phyloP scores from a whole-genome alignment of 64 coral and sea anemone genomes.

The Montipora sp. region DNA sequence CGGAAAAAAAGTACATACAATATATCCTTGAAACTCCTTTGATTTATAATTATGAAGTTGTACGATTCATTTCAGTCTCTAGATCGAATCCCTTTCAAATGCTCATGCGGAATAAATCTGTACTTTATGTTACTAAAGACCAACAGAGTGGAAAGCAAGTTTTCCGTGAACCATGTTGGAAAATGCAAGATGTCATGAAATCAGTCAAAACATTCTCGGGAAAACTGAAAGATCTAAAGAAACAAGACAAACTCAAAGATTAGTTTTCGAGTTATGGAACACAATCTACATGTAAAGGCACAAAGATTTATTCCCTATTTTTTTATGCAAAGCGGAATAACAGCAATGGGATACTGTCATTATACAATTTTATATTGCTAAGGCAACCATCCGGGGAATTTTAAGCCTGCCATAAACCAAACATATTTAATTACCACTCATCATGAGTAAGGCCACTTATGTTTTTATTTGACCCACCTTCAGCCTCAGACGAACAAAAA shows the following conservation, averaged over 20 bases:
- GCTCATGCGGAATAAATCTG: not conserved
- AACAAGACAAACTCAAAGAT: not conserved
- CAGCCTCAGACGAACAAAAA: too few species aligned
- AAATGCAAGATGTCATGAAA: not conserved
- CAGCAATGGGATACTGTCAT: too few species aligned
- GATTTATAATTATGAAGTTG: not conserved
- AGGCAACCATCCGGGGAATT: too few species aligned
- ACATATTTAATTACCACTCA: not conserved
- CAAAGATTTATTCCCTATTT: too few species aligned
- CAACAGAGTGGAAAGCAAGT: not conserved
- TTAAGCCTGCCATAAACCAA: not conserved
- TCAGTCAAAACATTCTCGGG: not conserved
- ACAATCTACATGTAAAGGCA: too few species aligned
- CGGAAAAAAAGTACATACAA: not conserved
- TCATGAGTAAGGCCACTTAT: not conserved
- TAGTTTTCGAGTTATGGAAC: not conserved
- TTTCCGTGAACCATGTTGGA: not conserved
- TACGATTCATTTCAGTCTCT: not conserved
- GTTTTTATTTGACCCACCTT: not conserved
- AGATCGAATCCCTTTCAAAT: not conserved
- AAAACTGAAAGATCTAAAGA: not conserved
- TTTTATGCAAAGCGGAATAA: too few species aligned
- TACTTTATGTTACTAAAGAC: not conserved
- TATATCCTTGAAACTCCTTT: not conserved
- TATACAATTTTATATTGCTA: too few species aligned